Conservation (phyloP, 2,888 invertebrate genomes). For the Syrista parreyssii region DNA sequence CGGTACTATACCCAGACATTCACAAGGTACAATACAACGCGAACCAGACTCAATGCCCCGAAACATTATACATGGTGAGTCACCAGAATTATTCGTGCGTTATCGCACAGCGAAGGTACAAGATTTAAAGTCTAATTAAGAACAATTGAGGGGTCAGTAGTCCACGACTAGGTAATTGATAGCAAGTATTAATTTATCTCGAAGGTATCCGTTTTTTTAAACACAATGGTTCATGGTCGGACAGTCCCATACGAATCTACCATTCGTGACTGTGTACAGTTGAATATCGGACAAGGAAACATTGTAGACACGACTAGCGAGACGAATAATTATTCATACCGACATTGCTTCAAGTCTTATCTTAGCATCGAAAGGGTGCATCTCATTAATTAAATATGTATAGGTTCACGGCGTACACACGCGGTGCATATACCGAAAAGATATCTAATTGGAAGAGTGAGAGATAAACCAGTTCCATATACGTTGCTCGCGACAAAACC, state of each 20-base stretch:
- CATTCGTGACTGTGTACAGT: neutral
- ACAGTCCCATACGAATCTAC: neutral
- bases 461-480: constrained; percentile 5
- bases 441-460: constrained; percentile 1
- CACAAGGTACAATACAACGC: neutral
- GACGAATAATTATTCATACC: constrained; percentile 53
- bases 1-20: neutral
- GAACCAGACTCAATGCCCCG: neutral
- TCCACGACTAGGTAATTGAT: neutral
- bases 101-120: neutral
- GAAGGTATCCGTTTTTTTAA: neutral
- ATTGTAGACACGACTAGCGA: constrained; percentile 23
- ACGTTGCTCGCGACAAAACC: neutral
- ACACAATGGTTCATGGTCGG: neutral
- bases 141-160: neutral
- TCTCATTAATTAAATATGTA: constrained; percentile 48
- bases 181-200: neutral
- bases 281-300: neutral
- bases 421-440: constrained; percentile 3
- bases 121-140: neutral
- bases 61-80: neutral
- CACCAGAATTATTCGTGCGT: neutral
- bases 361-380: constrained; percentile 52
- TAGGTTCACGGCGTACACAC: neutral
- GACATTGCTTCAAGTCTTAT: constrained; percentile 42